Conservation (phyloP, 2,797 vertebrate species). For the Denticeps clupeoides region DNA sequence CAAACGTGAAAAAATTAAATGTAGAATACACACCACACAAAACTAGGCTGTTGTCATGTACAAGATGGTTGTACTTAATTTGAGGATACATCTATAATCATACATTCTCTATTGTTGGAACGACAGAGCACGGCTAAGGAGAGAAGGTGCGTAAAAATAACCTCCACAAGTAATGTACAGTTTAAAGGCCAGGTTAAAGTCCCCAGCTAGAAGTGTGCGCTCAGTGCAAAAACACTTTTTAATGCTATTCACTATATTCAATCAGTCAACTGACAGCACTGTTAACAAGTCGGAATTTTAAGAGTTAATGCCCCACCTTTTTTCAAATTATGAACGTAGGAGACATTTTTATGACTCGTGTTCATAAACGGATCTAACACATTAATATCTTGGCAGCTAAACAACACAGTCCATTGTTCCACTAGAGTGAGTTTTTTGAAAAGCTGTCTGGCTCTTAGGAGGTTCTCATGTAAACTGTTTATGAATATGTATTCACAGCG, state of each 20-base stretch:
- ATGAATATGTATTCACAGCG: not conserved
- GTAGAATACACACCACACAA: no score
- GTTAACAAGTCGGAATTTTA: not conserved
- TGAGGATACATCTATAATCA: no score
- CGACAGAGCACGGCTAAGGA: no score
- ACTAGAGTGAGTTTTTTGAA: not conserved
- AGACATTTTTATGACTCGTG: constrained; percentile 22
- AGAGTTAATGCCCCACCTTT: not conserved
- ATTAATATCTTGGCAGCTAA: constrained; percentile 10
- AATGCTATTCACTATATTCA: not conserved
- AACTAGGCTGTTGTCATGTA: no score
- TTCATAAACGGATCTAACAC: constrained; percentile 22
- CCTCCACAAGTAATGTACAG: no score
- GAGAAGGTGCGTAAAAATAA: no score
- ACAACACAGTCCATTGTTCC: not conserved
- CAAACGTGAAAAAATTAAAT: no score
- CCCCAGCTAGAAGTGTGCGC: no score
- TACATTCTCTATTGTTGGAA: no score
- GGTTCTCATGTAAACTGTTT: constrained; percentile 19
- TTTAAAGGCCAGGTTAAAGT: no score
- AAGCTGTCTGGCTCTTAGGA: constrained; percentile 34
- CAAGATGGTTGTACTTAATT: no score
- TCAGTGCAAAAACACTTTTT: no score
- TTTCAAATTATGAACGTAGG: not conserved
- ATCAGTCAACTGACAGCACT: not conserved